Conservation (phyloP, 2,797 vertebrate species). For the Cossypha caffra region DNA sequence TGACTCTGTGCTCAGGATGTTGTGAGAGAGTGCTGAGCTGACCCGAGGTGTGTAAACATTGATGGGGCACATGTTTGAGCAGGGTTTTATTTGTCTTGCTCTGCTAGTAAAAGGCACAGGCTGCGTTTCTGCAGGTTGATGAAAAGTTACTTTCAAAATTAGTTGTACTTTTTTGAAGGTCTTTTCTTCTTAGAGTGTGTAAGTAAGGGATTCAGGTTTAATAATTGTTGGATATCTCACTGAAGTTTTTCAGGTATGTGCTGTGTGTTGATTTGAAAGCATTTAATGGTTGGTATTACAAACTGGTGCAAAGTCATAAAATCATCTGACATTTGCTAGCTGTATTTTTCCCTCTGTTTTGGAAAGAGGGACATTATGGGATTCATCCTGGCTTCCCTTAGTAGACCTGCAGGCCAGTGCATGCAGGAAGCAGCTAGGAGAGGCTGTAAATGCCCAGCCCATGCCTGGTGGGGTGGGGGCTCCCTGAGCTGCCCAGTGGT, state of each 20-base stretch:
- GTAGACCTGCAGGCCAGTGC: background rate
- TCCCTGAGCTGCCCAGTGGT: background rate
- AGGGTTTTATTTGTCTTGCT: background rate
- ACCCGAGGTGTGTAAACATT: background rate
- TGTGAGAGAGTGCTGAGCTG: background rate
- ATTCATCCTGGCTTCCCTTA: background rate
- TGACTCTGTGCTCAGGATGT: background rate
- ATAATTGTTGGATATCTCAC: background rate
- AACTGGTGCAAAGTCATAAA: background rate
- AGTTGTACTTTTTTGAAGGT: background rate
- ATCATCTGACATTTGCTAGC: background rate
- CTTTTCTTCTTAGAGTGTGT: background rate
- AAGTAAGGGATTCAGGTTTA: background rate
- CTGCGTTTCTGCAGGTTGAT: background rate
- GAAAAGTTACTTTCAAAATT: background rate
- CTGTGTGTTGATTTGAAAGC: background rate
- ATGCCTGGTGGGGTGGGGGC: accelerated
- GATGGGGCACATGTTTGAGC: background rate
- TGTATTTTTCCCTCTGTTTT: background rate
- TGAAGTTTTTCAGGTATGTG: background rate
- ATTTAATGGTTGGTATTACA: background rate
- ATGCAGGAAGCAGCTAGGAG: background rate
- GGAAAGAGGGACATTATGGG: accelerated
- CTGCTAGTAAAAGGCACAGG: background rate
- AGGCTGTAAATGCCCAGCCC: background rate